A percentile compares a stretch with the other conserved stretches of the same genome.
Conservation (phyloP, 2,797 vertebrate species). For the Pachyuromys duprasi region DNA sequence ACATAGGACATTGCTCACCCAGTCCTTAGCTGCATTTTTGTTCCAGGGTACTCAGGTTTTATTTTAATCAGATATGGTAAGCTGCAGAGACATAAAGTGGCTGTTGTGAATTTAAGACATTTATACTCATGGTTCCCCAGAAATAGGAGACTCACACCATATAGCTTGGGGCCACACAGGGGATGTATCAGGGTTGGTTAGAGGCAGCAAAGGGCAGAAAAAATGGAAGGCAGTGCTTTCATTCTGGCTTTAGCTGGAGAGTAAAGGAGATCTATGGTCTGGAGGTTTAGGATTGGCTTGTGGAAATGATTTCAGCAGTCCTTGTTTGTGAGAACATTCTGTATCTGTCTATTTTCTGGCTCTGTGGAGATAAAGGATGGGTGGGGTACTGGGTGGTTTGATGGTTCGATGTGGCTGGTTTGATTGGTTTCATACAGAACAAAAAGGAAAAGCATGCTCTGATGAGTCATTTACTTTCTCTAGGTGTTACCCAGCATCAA, state of each 20-base stretch:
- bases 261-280: background rate
- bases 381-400: background rate
- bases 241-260: background rate
- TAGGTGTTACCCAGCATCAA: background rate
- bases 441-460: background rate
- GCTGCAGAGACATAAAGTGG: background rate
- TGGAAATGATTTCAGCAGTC: background rate
- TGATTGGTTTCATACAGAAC: background rate
- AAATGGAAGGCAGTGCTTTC: background rate
- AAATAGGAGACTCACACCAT: background rate
- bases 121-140: background rate
- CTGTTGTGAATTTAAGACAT: background rate
- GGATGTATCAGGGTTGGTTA: background rate
- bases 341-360: background rate
- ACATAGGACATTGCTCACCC: background rate
- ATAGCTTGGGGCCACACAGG: fast-evolving
- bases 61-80: background rate
- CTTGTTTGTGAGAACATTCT: background rate
- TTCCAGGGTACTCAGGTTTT: background rate
- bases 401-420: background rate
- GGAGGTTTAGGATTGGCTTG: background rate
- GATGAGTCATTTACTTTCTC: background rate
- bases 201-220: background rate
- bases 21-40: background rate
- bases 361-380: background rate